phyloP scores from a whole-genome alignment of 2,888 invertebrate species.

The Dichetophora obliterata region DNA sequence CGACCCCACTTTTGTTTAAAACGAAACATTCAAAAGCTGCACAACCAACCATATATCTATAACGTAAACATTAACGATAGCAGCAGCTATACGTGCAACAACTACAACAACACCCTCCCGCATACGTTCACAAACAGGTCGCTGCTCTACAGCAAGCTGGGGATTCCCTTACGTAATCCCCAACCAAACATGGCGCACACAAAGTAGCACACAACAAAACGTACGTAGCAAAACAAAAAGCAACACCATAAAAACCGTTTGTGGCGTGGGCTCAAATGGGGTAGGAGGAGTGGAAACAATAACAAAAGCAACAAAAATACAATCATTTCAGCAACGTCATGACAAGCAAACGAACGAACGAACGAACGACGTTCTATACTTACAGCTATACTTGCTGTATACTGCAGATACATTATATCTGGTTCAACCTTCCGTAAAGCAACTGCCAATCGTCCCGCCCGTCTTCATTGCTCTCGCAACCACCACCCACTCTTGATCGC shows the following conservation, averaged over 20 bases:
- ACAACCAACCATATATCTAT: background rate
- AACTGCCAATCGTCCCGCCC: background rate
- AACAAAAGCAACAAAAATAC: background rate
- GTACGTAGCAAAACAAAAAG: slow-evolving; percentile 21
- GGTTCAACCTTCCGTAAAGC: too few species aligned
- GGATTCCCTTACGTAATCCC: slow-evolving; percentile 67
- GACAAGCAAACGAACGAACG: background rate
- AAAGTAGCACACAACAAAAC: slow-evolving; percentile 45
- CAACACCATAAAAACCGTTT: slow-evolving; percentile 4
- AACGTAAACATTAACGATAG: background rate
- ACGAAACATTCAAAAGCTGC: background rate
- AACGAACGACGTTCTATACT: too few species aligned
- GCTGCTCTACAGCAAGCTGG: slow-evolving; percentile 57
- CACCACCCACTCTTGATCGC: background rate
- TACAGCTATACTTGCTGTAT: too few species aligned
- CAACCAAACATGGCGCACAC: slow-evolving; percentile 56
- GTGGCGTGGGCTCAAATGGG: background rate
- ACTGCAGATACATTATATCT: too few species aligned
- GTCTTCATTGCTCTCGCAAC: background rate
- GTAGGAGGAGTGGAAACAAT: background rate
- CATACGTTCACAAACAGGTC: slow-evolving; percentile 19
- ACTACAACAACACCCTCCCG: background rate
- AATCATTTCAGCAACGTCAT: background rate
- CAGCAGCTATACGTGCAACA: slow-evolving; percentile 9
- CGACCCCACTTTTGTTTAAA: background rate